Percentiles rank a stretch among this genome's conserved stretches.
Evolutionary conservation across 2,797 vertebrate species (phyloP).

Genomic region (Ptychobarbus kaznakovi): DNA sequence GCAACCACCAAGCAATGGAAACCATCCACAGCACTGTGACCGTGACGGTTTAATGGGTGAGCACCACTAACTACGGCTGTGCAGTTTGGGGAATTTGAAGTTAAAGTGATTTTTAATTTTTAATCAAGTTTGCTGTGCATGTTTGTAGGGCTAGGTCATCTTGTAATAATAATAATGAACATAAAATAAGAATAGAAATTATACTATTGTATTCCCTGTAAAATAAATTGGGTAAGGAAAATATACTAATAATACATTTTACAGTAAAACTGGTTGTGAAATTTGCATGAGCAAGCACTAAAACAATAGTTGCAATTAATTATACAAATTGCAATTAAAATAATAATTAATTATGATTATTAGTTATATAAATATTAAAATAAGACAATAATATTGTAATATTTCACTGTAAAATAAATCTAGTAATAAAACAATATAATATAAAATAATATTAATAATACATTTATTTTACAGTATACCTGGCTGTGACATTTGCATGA

Average conservation of each 20-base stretch:
- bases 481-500: no score
- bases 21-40: background rate
- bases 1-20: constrained; percentile 2
- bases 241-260: background rate
- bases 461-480: no score
- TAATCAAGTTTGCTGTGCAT: background rate
- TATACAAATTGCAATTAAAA: background rate
- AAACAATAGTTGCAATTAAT: background rate
- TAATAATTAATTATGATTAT: background rate
- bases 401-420: no score
- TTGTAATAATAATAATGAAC: no score
- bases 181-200: no score
- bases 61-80: background rate
- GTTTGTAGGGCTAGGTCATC: background rate
- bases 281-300: no score
- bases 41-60: background rate
- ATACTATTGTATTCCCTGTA: no score
- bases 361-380: background rate
- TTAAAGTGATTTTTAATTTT: no score
- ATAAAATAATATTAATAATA: no score
- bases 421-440: no score
- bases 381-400: no score
- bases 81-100: background rate
- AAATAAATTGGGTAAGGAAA: no score
- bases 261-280: background rate